A percentile compares a stretch with the other conserved stretches of the same genome.
Conservation (phyloP, 1,140 invertebrate species). For the Lasioglossum albipes region DNA sequence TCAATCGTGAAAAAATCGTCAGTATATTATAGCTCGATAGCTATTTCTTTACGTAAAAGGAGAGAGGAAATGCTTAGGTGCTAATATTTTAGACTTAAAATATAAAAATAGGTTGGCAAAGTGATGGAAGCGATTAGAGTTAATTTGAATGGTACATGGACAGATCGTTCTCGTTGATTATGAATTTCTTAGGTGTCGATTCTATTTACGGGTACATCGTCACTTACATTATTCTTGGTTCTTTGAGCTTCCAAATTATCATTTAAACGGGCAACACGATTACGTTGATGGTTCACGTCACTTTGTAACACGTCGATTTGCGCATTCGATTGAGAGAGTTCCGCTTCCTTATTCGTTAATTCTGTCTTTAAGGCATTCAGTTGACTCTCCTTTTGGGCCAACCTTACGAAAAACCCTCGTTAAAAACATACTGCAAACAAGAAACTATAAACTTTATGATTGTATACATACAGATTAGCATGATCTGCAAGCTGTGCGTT, state of each 20-base stretch:
- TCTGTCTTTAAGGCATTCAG: conserved; percentile 70
- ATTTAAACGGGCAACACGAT: conserved; percentile 73
- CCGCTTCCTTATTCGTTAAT: conserved; percentile 74
- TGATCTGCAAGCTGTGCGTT: conserved; percentile 65
- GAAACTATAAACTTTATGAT: conserved; percentile 8
- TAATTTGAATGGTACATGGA: neutral
- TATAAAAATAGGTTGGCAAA: conserved; percentile 61
- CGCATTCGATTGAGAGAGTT: conserved; percentile 78
- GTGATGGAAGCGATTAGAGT: conserved; percentile 67
- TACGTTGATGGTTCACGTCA: conserved; percentile 67
- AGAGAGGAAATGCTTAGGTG: conserved; percentile 19
- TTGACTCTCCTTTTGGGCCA: conserved; percentile 71
- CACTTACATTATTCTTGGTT: conserved; percentile 89
- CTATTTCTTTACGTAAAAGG: conserved; percentile 26
- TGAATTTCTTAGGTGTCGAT: too few species aligned
- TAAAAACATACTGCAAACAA: neutral
- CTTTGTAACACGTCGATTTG: conserved; percentile 70
- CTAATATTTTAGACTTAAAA: neutral
- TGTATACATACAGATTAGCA: conserved; percentile 64
- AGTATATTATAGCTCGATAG: neutral
- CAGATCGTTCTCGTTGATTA: neutral
- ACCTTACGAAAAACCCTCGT: conserved; percentile 51
- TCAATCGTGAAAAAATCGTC: conserved; percentile 31
- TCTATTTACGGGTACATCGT: conserved; percentile 38
- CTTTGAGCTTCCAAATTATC: conserved; percentile 84